Percentiles rank a stretch among this genome's conserved stretches.
phyloP scores from a whole-genome alignment of 2,888 invertebrate genomes.

The Fragum whitleyi region DNA sequence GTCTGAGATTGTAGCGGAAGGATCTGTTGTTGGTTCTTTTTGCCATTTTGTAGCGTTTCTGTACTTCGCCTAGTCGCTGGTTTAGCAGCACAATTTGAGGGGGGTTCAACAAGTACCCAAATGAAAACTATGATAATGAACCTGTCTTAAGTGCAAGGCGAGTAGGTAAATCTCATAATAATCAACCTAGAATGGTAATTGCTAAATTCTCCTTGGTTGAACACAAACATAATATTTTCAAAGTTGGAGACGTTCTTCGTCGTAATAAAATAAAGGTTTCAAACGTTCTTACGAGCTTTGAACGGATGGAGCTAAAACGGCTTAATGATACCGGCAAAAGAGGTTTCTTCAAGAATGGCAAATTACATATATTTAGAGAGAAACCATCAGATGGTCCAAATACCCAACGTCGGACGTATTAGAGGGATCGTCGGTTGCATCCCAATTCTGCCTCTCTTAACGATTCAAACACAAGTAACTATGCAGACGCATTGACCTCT shows the following conservation, averaged over 20 bases:
- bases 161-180: not conserved
- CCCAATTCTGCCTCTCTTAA: not conserved
- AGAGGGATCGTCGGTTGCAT: not conserved
- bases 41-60: too few relatives aligned
- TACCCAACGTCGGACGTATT: not conserved
- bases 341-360: not conserved
- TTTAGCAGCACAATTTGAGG: too few relatives aligned
- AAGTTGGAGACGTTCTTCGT: conserved; percentile 7
- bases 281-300: not conserved
- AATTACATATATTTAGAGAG: not conserved
- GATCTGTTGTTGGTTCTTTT: too few relatives aligned
- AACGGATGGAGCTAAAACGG: not conserved
- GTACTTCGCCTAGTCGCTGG: too few relatives aligned
- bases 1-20: too few relatives aligned
- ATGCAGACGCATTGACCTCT: too few relatives aligned
- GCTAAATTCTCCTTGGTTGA: conserved; percentile 17
- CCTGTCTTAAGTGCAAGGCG: not conserved
- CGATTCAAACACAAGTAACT: too few relatives aligned
- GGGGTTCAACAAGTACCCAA: too few relatives aligned
- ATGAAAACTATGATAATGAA: conserved; percentile 2
- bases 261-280: too few relatives aligned
- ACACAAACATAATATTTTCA: conserved; percentile 22
- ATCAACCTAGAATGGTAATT: conserved; percentile 28
- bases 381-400: not conserved
- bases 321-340: conserved; percentile 7